Evolutionary conservation across 2,797 vertebrate species (phyloP), one percentile per base, ranked within the genome.

Genomic region (Mallotus villosus): DNA sequence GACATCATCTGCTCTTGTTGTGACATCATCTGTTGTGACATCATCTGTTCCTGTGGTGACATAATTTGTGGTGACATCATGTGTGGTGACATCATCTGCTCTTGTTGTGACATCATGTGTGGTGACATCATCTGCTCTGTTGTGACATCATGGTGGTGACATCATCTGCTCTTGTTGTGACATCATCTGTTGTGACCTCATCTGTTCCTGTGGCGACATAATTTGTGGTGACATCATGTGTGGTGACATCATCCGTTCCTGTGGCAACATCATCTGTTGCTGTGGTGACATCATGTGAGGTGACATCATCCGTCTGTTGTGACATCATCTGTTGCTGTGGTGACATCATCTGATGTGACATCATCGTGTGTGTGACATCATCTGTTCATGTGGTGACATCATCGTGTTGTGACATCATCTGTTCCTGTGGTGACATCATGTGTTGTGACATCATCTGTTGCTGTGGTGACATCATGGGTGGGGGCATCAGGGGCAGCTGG

Each of bases 21-120:
- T 68, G 84, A 57, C 80, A 88, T 82, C 77, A 91, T 84, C 51
- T 82, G 85, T 6, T 86, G 88, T 68, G 84, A 57, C 80, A 88
- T 82, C 77, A 91, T 84, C 53, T 84, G 84, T 62, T 86, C 22
- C 5, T 60, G 79, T 59, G 63, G 63, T 59, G 32, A 72, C 71
- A 72, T 69, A n/a, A 72, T 72, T 12, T 58, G 67, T 69, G 55
- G 57, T 17, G 55, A 46, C 67, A 59, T 58, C 29, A 55, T 55
- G 34, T 71, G 75, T 24, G 66, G 61, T 49, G 71, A 24, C 49
- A 68, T 21, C 37, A 78, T 78, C 21, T 74, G 79, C 19, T 82
- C 2, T 2, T 80, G 73, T 49, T 2, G 41, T 49, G 41, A 49
- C 41, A 49, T 49, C 41, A 49, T 49, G 8, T 49, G 41, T 11